These are phyloP conservation scores for Tetrapedia diversipes DNA, from an alignment of 2,888 invertebrate genomes.

Conservation along the genomic window DNA sequence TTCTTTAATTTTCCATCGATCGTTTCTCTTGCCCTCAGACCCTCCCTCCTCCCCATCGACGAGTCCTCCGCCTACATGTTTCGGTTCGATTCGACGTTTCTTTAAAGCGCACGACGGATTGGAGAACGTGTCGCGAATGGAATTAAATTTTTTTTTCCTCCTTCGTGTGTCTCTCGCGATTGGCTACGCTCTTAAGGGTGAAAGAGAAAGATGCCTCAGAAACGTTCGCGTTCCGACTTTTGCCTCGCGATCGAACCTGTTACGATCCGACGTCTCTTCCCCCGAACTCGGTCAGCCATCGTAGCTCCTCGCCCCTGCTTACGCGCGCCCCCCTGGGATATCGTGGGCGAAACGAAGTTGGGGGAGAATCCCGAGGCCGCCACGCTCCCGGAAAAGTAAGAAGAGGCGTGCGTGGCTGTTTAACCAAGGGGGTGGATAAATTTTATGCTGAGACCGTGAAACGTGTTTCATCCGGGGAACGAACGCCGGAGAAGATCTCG, in stretches of 20 bases:
- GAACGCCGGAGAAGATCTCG: constrained; percentile 67
- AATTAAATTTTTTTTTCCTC: constrained; percentile 17
- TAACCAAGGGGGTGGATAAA: constrained; percentile 80
- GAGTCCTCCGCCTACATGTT: not conserved
- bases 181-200: not conserved
- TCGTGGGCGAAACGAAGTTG: constrained; percentile 64
- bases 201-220: fast-evolving
- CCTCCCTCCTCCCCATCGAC: not conserved
- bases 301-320: constrained; percentile 18
- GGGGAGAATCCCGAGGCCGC: constrained; percentile 58
- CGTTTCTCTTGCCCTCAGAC: not conserved
- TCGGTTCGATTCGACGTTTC: constrained; percentile 22
- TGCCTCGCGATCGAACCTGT: constrained; percentile 3
- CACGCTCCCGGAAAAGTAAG: constrained; percentile 67
- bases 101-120: not conserved
- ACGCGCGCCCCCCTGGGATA: constrained; percentile 64
- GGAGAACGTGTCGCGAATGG: not conserved
- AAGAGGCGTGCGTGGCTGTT: constrained; percentile 78
- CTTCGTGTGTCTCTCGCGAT: not conserved
- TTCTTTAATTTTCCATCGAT: constrained; percentile 41
- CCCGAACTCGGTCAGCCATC: constrained; percentile 45
- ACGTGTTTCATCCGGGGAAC: constrained; percentile 84
- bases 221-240: constrained; percentile 8
- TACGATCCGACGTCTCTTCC: constrained; percentile 27
- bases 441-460: constrained; percentile 85